Percentiles rank a stretch among this genome's conserved stretches.
Evolutionary conservation across 2,113 vertebrate genomes (phyloP).

Genomic region (Chlamydotis undulata): DNA sequence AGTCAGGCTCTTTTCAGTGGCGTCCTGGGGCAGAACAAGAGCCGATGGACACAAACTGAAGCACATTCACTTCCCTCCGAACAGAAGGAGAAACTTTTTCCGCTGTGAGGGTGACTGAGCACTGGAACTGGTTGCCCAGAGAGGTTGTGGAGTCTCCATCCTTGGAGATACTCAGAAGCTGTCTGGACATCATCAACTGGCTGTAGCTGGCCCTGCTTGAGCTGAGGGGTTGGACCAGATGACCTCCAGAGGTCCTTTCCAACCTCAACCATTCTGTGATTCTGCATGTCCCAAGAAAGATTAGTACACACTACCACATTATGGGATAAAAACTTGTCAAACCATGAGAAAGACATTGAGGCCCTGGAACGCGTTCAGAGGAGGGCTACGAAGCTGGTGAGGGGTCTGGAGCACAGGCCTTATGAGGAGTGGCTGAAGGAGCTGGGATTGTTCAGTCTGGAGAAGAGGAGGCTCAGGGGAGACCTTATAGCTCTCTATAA

Average conservation of each 20-base stretch:
- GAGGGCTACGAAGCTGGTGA: no score
- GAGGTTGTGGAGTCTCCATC: background rate
- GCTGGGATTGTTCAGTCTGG: no score
- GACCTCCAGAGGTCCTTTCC: background rate
- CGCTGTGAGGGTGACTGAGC: background rate
- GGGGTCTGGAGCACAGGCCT: no score
- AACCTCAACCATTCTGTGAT: background rate
- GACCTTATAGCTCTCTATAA: no score
- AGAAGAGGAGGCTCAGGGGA: no score
- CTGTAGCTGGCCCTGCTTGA: background rate
- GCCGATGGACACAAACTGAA: background rate
- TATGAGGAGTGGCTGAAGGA: no score
- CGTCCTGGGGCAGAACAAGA: background rate
- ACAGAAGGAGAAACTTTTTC: background rate
- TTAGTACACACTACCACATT: background rate
- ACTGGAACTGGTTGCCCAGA: background rate
- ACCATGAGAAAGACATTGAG: background rate
- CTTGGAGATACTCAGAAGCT: background rate
- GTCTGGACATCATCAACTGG: background rate
- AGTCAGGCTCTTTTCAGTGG: background rate
- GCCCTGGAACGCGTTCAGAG: no score
- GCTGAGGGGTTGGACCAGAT: background rate
- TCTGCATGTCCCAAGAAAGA: background rate
- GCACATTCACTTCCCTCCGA: background rate
- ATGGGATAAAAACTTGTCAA: background rate